These are phyloP conservation scores for Brachionus koreanus DNA, from an alignment of 1,140 invertebrate species.

Conservation along the genomic window DNA sequence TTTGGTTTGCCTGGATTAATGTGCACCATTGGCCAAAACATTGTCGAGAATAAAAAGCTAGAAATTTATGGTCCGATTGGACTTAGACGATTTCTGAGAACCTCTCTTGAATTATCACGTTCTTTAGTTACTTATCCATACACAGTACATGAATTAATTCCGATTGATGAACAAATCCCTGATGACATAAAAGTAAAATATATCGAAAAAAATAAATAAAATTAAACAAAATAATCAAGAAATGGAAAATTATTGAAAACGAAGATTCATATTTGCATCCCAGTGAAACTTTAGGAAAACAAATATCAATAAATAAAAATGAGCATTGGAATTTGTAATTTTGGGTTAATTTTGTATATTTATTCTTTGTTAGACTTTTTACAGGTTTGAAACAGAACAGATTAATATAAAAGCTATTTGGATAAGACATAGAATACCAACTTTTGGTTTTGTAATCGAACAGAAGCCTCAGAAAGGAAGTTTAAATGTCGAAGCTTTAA, in stretches of 20 bases:
- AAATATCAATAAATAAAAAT: constrained; percentile 49
- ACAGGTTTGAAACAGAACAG: constrained; percentile 49
- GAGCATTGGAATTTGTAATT: constrained; percentile 53
- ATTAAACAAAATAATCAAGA: neutral
- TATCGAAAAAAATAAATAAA: neutral
- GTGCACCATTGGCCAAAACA: constrained; percentile 57
- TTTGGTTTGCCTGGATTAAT: constrained; percentile 61
- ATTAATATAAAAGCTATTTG: constrained; percentile 54
- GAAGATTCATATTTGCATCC: constrained; percentile 49
- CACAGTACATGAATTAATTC: constrained; percentile 56
- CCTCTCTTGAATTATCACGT: constrained; percentile 52
- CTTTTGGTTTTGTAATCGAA: constrained; percentile 58
- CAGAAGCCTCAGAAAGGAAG: constrained; percentile 54
- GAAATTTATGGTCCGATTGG: constrained; percentile 60
- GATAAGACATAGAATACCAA: constrained; percentile 57
- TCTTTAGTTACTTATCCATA: constrained; percentile 55
- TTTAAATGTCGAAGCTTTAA: constrained; percentile 52
- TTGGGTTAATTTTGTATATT: neutral
- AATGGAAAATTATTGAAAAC: constrained; percentile 46
- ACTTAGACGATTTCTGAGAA: constrained; percentile 53
- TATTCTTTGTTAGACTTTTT: neutral
- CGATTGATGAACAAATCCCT: constrained; percentile 51
- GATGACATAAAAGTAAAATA: constrained; percentile 50
- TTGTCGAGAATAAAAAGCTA: constrained; percentile 44
- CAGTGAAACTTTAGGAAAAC: constrained; percentile 51